Evolutionary conservation across 2,888 invertebrate genomes (phyloP).

Genomic region (Trichogramma dendrolimi): DNA sequence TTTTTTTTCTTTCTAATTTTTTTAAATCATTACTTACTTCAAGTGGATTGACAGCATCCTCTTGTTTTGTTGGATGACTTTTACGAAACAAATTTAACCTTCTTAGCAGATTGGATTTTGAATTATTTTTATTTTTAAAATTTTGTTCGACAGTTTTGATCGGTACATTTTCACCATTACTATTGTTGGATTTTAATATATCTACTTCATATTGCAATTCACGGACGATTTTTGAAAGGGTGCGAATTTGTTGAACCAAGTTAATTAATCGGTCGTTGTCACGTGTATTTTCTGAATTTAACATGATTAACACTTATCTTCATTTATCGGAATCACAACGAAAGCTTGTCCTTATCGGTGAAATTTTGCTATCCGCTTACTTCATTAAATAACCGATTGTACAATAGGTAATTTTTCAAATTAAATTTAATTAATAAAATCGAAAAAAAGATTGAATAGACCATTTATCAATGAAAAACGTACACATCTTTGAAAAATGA

Average conservation of each 20-base stretch:
- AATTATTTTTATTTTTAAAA: background rate
- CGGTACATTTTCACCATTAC: background rate
- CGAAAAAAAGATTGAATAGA: background rate
- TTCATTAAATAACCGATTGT: too few species aligned
- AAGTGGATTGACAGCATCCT: background rate
- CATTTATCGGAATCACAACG: too few species aligned
- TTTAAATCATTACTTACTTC: too few species aligned
- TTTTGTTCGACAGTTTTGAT: too few species aligned
- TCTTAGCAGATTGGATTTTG: background rate
- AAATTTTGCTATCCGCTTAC: too few species aligned
- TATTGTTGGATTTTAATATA: background rate
- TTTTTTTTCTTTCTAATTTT: too few species aligned
- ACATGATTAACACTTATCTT: background rate
- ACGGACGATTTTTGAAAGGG: conserved; percentile 8
- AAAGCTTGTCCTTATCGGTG: too few species aligned
- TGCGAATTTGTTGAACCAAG: conserved; percentile 12
- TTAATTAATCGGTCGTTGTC: background rate
- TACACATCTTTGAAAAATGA: conserved; percentile 24
- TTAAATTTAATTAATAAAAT: background rate
- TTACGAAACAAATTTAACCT: conserved; percentile 13
- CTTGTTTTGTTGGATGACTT: conserved; percentile 12
- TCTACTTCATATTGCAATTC: conserved; percentile 18
- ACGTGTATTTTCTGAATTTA: conserved; percentile 1
- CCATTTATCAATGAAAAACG: background rate
- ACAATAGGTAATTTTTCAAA: too few species aligned